Percentiles rank a stretch among this genome's conserved stretches.
These are phyloP conservation scores for Parnassius apollo DNA, from an alignment of 2,888 invertebrate species.

Conservation along the genomic window DNA sequence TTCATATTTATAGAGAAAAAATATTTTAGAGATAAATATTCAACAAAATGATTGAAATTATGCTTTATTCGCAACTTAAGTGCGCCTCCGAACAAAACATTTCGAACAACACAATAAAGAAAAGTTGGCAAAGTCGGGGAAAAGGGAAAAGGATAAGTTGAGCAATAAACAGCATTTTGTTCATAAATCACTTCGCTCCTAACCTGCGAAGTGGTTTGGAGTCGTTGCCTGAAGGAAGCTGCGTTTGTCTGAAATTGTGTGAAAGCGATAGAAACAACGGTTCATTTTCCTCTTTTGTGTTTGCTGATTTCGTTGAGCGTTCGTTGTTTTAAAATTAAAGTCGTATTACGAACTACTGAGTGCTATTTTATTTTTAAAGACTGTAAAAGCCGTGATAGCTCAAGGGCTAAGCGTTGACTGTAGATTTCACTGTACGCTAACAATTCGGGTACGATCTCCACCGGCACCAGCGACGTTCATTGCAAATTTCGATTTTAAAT, in stretches of 20 bases:
- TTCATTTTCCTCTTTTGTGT: not conserved
- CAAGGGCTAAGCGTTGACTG: too few relatives aligned
- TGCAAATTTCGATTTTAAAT: too few relatives aligned
- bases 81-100: constrained; percentile 14
- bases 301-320: not conserved
- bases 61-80: constrained; percentile 16
- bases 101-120: constrained; percentile 25
- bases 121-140: constrained; percentile 15
- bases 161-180: constrained; percentile 32
- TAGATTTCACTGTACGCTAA: too few relatives aligned
- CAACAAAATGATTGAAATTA: constrained; percentile 1
- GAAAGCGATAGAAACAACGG: constrained; percentile 6
- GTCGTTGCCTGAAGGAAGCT: constrained; percentile 5
- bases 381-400: too few relatives aligned
- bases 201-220: constrained; percentile 21
- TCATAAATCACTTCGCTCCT: constrained; percentile 30
- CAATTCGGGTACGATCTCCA: too few relatives aligned
- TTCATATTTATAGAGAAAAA: too few relatives aligned
- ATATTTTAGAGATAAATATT: too few relatives aligned
- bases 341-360: too few relatives aligned
- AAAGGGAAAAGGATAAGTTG: constrained; percentile 27
- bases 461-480: too few relatives aligned
- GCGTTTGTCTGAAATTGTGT: constrained; percentile 4
- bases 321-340: not conserved
- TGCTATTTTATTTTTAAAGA: too few relatives aligned